A percentile compares a stretch with the other conserved stretches of the same genome.
phyloP scores from a whole-genome alignment of 2,888 invertebrate genomes.

The Drosophila barbarae region DNA sequence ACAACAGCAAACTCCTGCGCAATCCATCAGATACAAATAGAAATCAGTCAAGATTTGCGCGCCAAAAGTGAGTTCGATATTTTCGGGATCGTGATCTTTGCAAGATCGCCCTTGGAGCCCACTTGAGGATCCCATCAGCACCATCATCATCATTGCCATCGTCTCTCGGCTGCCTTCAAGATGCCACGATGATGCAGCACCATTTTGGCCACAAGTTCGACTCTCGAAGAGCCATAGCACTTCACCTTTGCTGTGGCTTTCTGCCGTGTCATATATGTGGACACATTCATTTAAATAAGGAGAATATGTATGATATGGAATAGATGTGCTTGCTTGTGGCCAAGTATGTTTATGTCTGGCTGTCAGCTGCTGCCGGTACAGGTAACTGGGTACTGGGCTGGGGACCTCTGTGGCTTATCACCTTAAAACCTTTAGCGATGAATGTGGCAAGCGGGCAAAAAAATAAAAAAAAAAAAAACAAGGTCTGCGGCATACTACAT shows the following conservation, averaged over 20 bases:
- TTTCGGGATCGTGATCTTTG: constrained; percentile 25
- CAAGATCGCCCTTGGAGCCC: constrained; percentile 35
- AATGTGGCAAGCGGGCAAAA: constrained; percentile 24
- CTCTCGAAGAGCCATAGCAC: constrained; percentile 19
- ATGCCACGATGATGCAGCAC: constrained; percentile 35
- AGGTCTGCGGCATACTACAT: constrained; percentile 29
- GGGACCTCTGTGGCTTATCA: constrained; percentile 42
- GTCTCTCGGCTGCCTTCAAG: constrained; percentile 17
- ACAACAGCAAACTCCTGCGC: constrained; percentile 1
- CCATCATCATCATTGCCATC: neutral
- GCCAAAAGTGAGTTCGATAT: constrained; percentile 39
- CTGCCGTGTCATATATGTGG: constrained; percentile 34
- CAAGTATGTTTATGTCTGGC: constrained; percentile 37
- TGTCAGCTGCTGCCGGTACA: constrained; percentile 32
- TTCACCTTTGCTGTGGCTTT: constrained; percentile 25
- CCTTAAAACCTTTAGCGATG: constrained; percentile 41
- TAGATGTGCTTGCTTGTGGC: neutral
- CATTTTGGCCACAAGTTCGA: constrained; percentile 35
- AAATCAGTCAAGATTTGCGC: constrained; percentile 42
- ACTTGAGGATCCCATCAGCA: constrained; percentile 16
- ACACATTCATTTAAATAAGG: constrained; percentile 36
- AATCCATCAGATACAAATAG: constrained; percentile 21
- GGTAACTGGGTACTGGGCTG: constrained; percentile 16
- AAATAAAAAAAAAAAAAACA: constrained; percentile 11
- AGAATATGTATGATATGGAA: constrained; percentile 21